phyloP scores from a whole-genome alignment of 2,888 invertebrate genomes.

The Craniophora ligustri region DNA sequence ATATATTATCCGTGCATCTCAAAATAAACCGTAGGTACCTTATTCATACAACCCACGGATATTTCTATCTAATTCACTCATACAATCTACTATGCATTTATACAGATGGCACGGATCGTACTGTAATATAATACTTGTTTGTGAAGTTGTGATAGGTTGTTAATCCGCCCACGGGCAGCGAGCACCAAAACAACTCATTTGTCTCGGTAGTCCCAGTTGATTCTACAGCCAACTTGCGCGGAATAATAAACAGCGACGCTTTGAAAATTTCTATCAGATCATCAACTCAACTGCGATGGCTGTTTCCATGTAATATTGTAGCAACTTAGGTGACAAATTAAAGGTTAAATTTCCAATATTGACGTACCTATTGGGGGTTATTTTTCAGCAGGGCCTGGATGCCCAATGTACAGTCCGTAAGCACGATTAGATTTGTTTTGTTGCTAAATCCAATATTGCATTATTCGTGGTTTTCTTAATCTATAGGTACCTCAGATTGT shows the following conservation, averaged over 20 bases:
- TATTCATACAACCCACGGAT: no score
- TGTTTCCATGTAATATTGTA: conserved; percentile 8
- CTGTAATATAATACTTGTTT: conserved; percentile 3
- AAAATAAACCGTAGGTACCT: no score
- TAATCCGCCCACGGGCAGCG: conserved; percentile 24
- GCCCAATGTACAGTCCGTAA: no score
- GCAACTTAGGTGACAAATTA: background rate
- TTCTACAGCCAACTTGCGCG: conserved; percentile 22
- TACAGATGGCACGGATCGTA: background rate
- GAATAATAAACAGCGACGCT: conserved; percentile 32
- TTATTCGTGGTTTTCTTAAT: no score
- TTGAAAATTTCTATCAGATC: conserved; percentile 23
- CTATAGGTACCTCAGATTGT: no score
- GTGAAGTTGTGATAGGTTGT: conserved; percentile 33
- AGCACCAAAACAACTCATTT: conserved; percentile 35
- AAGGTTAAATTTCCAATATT: background rate
- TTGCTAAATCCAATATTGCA: no score
- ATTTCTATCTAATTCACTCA: no score
- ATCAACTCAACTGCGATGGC: conserved; percentile 16
- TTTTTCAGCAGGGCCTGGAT: no score
- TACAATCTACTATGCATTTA: no score
- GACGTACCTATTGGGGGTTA: no score
- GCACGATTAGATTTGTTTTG: no score
- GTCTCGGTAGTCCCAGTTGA: conserved; percentile 39
- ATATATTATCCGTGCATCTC: no score